A percentile compares a stretch with the other conserved stretches of the same genome.
Conservation (phyloP, 2,797 vertebrate genomes). For the Liasis olivaceus region DNA sequence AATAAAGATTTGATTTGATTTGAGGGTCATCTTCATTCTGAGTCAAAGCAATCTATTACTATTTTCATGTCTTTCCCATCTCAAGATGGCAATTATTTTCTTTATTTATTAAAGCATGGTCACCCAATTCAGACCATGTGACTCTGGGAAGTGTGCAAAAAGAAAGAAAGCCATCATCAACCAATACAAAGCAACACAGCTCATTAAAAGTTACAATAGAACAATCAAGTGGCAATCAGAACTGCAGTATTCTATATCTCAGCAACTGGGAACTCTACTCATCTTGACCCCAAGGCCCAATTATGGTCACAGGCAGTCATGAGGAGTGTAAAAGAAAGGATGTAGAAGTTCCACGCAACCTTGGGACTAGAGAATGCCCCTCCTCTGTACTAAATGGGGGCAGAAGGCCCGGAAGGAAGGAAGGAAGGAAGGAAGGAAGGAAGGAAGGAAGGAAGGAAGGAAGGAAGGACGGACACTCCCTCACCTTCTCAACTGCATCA, state of each 20-base stretch:
- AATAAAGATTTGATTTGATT: too few relatives aligned
- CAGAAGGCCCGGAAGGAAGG: not conserved
- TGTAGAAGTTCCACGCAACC: not conserved
- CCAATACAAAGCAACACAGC: too few relatives aligned
- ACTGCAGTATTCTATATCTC: too few relatives aligned
- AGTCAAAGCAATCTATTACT: not conserved
- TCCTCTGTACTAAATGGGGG: not conserved
- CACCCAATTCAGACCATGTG: too few relatives aligned
- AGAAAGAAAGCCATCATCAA: too few relatives aligned
- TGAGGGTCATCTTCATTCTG: not conserved
- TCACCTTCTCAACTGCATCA: constrained; percentile 95
- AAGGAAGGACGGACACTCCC: not conserved
- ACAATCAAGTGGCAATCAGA: too few relatives aligned
- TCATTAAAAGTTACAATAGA: too few relatives aligned
- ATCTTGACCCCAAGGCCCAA: not conserved
- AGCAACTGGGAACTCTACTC: too few relatives aligned
- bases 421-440: not conserved
- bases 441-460: not conserved
- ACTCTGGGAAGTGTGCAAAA: too few relatives aligned
- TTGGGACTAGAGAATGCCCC: not conserved
- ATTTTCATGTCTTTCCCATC: not conserved
- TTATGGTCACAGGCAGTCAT: not conserved
- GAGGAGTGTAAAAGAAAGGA: not conserved
- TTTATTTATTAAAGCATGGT: too few relatives aligned
- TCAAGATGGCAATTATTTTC: too few relatives aligned